A percentile compares a stretch with the other conserved stretches of the same genome.
phyloP scores from a whole-genome alignment of 2,888 invertebrate species.

The Macrophya annulata region DNA sequence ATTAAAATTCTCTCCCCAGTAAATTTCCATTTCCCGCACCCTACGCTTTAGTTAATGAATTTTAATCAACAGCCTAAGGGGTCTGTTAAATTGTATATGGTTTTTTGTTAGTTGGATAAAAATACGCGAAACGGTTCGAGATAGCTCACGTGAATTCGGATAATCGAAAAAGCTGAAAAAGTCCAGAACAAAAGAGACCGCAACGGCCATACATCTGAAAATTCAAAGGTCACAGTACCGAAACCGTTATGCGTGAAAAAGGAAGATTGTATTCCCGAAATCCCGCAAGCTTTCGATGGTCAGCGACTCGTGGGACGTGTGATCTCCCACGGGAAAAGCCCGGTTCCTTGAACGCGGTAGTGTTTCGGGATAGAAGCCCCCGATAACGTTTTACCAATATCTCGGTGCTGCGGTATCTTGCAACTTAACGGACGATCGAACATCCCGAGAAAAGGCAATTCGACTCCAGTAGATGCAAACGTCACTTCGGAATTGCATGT shows the following conservation, averaged over 20 bases:
- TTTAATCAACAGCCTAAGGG: not conserved
- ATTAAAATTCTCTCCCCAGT: not conserved
- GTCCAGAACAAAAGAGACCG: not conserved
- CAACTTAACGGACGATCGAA: conserved; percentile 41
- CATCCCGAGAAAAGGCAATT: conserved; percentile 22
- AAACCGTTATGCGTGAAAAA: conserved; percentile 9
- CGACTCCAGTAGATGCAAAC: conserved; percentile 28
- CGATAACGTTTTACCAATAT: conserved; percentile 33
- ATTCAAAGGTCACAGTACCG: conserved; percentile 17
- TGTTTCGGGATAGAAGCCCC: conserved; percentile 12
- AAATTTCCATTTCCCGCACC: not conserved
- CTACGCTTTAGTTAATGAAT: not conserved
- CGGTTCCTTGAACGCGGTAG: conserved; percentile 24
- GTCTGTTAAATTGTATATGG: no score
- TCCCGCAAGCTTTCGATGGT: conserved; percentile 4
- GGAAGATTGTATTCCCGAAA: conserved; percentile 29
- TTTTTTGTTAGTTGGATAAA: no score
- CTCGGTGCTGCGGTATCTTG: conserved; percentile 9
- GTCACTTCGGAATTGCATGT: conserved; percentile 39
- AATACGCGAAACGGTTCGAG: not conserved
- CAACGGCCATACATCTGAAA: not conserved
- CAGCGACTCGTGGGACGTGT: conserved; percentile 28
- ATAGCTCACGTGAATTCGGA: not conserved
- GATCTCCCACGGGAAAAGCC: conserved; percentile 36
- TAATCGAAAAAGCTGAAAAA: not conserved